A percentile compares a stretch with the other conserved stretches of the same genome.
Conservation (phyloP, 2,113 vertebrate species). For the Lucifuga dentata region DNA sequence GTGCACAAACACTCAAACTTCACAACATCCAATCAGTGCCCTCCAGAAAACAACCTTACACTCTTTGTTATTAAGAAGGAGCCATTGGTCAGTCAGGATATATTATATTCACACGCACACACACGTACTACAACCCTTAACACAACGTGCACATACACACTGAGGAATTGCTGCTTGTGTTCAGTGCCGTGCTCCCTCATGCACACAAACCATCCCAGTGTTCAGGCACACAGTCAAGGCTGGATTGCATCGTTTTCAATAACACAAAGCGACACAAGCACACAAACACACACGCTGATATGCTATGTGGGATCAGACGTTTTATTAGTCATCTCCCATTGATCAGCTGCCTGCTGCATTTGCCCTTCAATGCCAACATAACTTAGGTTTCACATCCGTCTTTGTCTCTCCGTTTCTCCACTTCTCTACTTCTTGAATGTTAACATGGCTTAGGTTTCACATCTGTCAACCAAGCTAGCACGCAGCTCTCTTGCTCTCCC, state of each 20-base stretch:
- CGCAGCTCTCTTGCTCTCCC: background rate
- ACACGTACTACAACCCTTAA: no score
- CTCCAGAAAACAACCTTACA: conserved; percentile 37
- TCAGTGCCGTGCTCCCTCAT: conserved; percentile 1
- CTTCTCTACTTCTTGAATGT: conserved; percentile 28
- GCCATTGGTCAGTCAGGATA: background rate
- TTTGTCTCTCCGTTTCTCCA: conserved; percentile 29
- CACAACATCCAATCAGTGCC: conserved; percentile 21
- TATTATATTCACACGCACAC: no score
- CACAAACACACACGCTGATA: conserved; percentile 17
- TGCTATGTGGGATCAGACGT: conserved; percentile 25
- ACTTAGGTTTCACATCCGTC: conserved; percentile 50
- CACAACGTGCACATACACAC: background rate
- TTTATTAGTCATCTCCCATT: conserved; percentile 65
- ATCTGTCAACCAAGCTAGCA: conserved; percentile 40
- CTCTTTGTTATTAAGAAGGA: conserved; percentile 50
- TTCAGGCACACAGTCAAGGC: background rate
- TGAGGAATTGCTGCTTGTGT: no score
- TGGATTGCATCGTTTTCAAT: conserved; percentile 5
- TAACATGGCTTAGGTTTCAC: conserved; percentile 45
- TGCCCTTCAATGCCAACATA: conserved; percentile 52
- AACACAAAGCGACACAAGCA: conserved; percentile 22
- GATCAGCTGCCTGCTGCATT: conserved; percentile 60
- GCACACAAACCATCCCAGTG: background rate
- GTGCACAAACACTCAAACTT: conserved; percentile 1